Evolutionary conservation across 2,113 vertebrate species (phyloP).

Genomic region (Phylloscopus whistleri): DNA sequence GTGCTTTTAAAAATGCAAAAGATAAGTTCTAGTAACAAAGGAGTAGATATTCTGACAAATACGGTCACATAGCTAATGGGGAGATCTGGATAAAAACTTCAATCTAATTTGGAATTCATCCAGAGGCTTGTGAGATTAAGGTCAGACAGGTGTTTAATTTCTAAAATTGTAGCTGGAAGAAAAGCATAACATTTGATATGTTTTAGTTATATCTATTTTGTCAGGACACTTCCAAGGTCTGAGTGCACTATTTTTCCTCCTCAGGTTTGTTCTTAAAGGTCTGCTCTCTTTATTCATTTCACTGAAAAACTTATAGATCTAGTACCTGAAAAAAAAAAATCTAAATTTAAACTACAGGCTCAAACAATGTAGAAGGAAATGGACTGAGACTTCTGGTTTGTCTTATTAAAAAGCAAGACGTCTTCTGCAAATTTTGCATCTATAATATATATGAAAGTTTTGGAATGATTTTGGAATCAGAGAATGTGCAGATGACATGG

Average conservation of each 20-base stretch:
- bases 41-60: neutral
- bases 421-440: neutral
- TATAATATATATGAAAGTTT: neutral
- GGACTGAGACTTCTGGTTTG: neutral
- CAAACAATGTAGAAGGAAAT: neutral
- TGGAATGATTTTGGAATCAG: neutral
- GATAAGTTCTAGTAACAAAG: neutral
- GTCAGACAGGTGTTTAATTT: neutral
- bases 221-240: neutral
- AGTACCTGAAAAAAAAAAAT: neutral
- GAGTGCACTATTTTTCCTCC: neutral
- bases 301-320: neutral
- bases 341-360: neutral
- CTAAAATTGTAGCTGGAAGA: neutral
- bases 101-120: neutral
- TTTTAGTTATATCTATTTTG: neutral
- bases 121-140: neutral
- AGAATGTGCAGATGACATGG: neutral
- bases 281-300: neutral
- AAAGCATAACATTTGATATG: neutral
- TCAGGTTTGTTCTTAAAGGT: neutral
- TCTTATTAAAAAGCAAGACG: neutral
- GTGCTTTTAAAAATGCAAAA: neutral
- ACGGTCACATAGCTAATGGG: neutral
- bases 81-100: neutral